Evolutionary conservation across 2,797 vertebrate genomes (phyloP), one percentile per base, ranked within the genome.

Genomic region (Botia kubotai): DNA sequence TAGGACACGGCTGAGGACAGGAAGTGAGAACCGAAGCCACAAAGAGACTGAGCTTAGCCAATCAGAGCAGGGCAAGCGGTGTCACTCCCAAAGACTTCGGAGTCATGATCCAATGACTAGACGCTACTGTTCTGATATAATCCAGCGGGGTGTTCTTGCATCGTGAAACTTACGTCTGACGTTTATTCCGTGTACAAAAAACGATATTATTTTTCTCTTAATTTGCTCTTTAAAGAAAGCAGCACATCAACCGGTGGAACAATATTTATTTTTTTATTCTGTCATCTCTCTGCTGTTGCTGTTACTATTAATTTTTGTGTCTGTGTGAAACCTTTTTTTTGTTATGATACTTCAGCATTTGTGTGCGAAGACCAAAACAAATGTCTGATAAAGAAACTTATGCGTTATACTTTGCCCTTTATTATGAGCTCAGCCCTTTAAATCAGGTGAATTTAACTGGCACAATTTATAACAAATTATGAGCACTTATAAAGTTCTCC

Each of bases 91-190:
- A 91, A 0, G 96, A 94, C 84, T 96, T 82, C 90, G 94, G 2
- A 93, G 96, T 8, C 93, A 91, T 86, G 86, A 93, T 73, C 83
- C 94, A 0, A 95, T 98, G n/a, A 87, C 87, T 67, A 94, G 95
- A 67, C 95, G 96, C 87, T 95, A 95, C 65, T 92, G 93, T 14
- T 94, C 96, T 0, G 95, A 98, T 88, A 94, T 98, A 83, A 96
- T 99, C 82, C 95, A 95, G 43, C 94, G 95, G 0, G 96, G 97
- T 79, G 97, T 99, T 84, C 87, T 99, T 85, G 97, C 97, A 3
- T 98, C 97, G 76, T 99, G 96, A 98, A 75, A 23, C n/a, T 46
- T 53, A 52, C 6, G n/a, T 23, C 0, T 7, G 14, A 60, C 67
- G 14, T 39, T n/a, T 60, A 76, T 55, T 53, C 73, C 53, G 81